Base-by-base conservation (phyloP, 35 echinoderm and acorn worm species). In the Apostichopus parvimensis region DNA sequence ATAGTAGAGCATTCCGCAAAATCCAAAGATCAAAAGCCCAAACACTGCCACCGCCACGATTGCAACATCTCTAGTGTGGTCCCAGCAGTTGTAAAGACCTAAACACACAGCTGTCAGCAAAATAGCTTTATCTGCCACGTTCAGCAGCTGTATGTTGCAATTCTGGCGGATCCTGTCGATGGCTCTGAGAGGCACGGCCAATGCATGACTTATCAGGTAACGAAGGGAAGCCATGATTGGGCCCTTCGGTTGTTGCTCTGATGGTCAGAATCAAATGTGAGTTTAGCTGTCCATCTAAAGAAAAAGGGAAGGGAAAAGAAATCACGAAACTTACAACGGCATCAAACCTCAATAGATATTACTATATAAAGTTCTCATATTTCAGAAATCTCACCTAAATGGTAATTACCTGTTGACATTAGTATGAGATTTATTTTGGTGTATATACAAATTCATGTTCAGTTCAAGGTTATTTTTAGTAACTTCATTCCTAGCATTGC, bases 1-100 rank as follows among this genome's bases (percentile, higher is more conserved):
- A 76, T 99, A 99, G 70, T 99, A 99, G 15, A 99, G 88, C 54
- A 99, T 99, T 9, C 93, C 90, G 45, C 95, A 95, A 34, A 99
- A 87, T 14, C 95, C 88, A 11, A 96, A 95, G 5, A 99, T 91
- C 13, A 99, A 79, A n/a, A 99, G 70, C 14, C 97, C 97, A 55
- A 93, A 93, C n/a, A 78, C 92, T 20, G 88, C 91, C 12, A 99
- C 78, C 15, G 94, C 93, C 9, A 99, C 78, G 56, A 99, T 83
- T 53, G 88, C 91, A 53, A 90, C 73, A 65, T 96, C 89, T 2
- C 87, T 64, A 10, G 93, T 96, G 52, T 93, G 93, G 15, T 92
- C 52, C 97, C 97, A 99, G 75, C 95, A 91, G 80, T 93, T 87
- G 80, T 99, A 99, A 0, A 99, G 95, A 5, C 97, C 97, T 21